A percentile compares a stretch with the other conserved stretches of the same genome.
phyloP scores from a whole-genome alignment of 2,888 invertebrate species.

The Orthosia gracilis region DNA sequence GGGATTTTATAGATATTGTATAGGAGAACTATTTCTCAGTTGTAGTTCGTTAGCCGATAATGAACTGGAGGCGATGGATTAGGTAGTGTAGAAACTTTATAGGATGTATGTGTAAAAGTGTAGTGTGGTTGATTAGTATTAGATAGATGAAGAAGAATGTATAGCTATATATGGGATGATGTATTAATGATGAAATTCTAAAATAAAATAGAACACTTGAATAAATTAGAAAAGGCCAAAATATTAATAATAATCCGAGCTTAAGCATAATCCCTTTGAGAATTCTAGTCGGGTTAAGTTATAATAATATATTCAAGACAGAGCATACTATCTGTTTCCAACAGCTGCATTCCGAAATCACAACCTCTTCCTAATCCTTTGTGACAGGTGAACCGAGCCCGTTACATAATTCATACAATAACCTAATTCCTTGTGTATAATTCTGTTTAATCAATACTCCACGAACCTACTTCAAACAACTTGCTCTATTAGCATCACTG shows the following conservation, averaged over 20 bases:
- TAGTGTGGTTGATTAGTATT: background rate
- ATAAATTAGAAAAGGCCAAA: background rate
- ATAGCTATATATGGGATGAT: background rate
- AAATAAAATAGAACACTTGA: background rate
- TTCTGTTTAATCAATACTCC: constrained; percentile 46
- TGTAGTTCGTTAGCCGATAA: constrained; percentile 44
- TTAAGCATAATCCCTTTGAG: too few relatives aligned
- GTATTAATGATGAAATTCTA: background rate
- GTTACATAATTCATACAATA: constrained; percentile 28
- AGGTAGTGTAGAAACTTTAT: background rate
- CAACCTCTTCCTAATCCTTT: constrained; percentile 14
- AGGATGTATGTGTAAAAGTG: constrained; percentile 8
- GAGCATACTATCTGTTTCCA: constrained; percentile 16
- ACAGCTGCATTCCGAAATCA: constrained; percentile 5
- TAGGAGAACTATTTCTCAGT: constrained; percentile 44
- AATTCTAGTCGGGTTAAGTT: background rate
- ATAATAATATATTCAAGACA: constrained; percentile 11
- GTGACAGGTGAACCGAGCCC: constrained; percentile 23
- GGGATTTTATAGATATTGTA: constrained; percentile 51
- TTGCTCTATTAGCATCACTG: constrained; percentile 32
- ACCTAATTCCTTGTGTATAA: constrained; percentile 31
- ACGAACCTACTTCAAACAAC: constrained; percentile 40
- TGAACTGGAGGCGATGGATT: constrained; percentile 35
- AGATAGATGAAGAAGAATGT: background rate
- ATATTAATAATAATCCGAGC: too few relatives aligned